phyloP scores from a whole-genome alignment of 2,113 vertebrate genomes.

The Lepisosteus osseus region DNA sequence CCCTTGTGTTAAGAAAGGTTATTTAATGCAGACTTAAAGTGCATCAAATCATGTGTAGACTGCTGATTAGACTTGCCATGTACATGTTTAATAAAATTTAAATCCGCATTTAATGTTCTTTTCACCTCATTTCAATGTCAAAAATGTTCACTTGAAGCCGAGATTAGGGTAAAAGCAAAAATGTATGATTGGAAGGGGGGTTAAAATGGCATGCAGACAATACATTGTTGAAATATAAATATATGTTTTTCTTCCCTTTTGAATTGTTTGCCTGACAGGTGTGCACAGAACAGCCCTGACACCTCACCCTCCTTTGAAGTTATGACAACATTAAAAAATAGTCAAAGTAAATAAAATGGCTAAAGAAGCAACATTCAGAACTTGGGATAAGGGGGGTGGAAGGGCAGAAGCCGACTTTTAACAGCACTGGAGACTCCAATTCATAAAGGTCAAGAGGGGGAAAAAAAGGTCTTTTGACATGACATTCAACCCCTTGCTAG shows the following conservation, averaged over 20 bases:
- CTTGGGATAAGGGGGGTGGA: conserved; percentile 20
- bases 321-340: conserved; percentile 31
- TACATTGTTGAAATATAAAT: neutral
- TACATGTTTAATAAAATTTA: neutral
- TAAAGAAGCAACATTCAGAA: conserved; percentile 36
- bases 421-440: conserved; percentile 49
- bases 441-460: conserved; percentile 44
- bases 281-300: conserved; percentile 36
- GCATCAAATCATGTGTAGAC: neutral
- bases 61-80: neutral
- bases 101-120: neutral
- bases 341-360: conserved; percentile 37
- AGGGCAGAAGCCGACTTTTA: conserved; percentile 37
- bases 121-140: neutral
- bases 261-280: conserved; percentile 50
- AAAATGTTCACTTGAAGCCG: conserved; percentile 3
- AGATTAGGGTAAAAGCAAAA: conserved; percentile 6
- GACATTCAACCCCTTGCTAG: conserved; percentile 72
- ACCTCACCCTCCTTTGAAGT: conserved; percentile 51
- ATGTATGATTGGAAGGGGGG: neutral
- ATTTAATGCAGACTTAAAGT: neutral
- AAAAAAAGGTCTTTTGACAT: conserved; percentile 55
- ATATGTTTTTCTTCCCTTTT: conserved; percentile 24
- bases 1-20: neutral
- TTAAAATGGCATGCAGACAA: neutral